Evolutionary conservation across 2,888 invertebrate species (phyloP).

Genomic region (Tuta absoluta): DNA sequence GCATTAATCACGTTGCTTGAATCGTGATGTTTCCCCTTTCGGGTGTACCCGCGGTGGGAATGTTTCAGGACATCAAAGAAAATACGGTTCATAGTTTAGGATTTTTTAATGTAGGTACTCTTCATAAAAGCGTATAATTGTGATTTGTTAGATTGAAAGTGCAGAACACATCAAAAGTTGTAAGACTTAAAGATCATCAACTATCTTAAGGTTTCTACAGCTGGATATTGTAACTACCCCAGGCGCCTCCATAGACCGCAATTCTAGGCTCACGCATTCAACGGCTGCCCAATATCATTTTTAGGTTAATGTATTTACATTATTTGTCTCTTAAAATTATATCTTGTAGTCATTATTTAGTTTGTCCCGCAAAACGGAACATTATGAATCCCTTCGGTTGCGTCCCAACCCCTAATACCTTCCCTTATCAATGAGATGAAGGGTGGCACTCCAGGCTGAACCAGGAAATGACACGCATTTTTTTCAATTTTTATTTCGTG

Average conservation of each 20-base stretch:
- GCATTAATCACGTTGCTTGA: constrained; percentile 78
- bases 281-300: too few species aligned
- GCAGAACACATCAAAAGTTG: too few species aligned
- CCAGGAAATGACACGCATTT: constrained; percentile 58
- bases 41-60: not conserved
- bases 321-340: too few species aligned
- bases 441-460: constrained; percentile 54
- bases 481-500: constrained; percentile 36
- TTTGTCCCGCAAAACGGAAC: constrained; percentile 21
- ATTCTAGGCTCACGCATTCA: too few species aligned
- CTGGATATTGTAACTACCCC: too few species aligned
- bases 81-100: not conserved
- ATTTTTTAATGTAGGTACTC: not conserved
- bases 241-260: too few species aligned
- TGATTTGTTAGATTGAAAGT: too few species aligned
- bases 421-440: constrained; percentile 68
- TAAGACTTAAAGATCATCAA: too few species aligned
- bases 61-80: too few species aligned
- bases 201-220: too few species aligned
- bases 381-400: constrained; percentile 31
- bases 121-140: not conserved
- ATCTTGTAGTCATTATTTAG: not conserved
- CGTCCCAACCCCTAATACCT: constrained; percentile 61
- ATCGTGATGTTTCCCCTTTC: constrained; percentile 50
- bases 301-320: too few species aligned